A percentile compares a stretch with the other conserved stretches of the same genome.
Evolutionary conservation across 2,888 invertebrate genomes (phyloP).

Genomic region (Drosophila algonquin): DNA sequence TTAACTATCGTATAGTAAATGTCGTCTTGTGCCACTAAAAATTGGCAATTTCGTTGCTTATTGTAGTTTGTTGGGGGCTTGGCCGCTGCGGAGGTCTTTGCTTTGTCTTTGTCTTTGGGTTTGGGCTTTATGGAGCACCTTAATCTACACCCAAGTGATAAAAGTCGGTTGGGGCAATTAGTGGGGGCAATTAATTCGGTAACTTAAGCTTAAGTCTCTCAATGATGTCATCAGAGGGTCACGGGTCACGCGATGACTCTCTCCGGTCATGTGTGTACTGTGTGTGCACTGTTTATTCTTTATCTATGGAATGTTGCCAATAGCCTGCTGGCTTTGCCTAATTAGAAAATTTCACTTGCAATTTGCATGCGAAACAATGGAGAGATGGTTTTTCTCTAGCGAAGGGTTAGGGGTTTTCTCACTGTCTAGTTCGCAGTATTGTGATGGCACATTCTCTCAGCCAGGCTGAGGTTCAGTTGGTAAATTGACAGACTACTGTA

Average conservation of each 20-base stretch:
- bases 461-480: not conserved
- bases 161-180: conserved; percentile 61
- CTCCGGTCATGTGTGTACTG: conserved; percentile 4
- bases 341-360: conserved; percentile 43
- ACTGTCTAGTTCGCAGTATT: conserved; percentile 52
- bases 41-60: conserved; percentile 63
- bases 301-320: conserved; percentile 42
- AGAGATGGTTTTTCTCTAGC: conserved; percentile 19
- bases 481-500: conserved; percentile 18
- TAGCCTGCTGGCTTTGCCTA: conserved; percentile 5
- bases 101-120: not conserved
- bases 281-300: not conserved
- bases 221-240: conserved; percentile 65
- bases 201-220: conserved; percentile 37
- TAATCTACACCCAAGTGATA: conserved; percentile 63
- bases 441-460: conserved; percentile 16
- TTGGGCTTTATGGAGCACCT: conserved; percentile 50
- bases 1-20: conserved; percentile 34
- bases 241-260: conserved; percentile 40
- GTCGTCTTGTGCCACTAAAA: conserved; percentile 64
- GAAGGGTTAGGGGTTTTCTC: conserved; percentile 23
- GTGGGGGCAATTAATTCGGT: conserved; percentile 61
- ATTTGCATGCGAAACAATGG: conserved; percentile 71
- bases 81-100: conserved; percentile 20
- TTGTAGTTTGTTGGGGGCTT: conserved; percentile 35